Evolutionary conservation across 2,113 vertebrate species (phyloP), one percentile per base, ranked within the genome.

Genomic region (Pao palembangensis): DNA sequence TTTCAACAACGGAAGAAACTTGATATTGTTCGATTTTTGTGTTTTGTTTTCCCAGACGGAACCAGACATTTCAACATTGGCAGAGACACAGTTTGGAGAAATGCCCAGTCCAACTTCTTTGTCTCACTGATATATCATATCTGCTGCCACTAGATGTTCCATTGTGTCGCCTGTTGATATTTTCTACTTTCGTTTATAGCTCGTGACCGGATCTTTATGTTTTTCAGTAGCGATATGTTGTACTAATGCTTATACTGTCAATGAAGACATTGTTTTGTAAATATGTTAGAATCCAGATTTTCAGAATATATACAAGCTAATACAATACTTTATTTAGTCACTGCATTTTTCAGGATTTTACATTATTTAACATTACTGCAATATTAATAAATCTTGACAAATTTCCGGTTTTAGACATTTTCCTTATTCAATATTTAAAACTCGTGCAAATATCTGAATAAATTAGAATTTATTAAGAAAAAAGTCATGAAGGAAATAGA

Each of bases 21-120:
- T 20, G 5, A 21, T 70, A 61, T 63, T 51, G 18, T 64, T 61
- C 62, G 13, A 67, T 16, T 8, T 11, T 21, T 12, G 8, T 60
- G 63, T 74, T 21, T 23, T 18, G 62, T 64, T 50, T 75, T 51
- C 25, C 42, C 71, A 92, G 90, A 73, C 65, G 34, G 91, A 92
- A 67, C 50, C 81, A 6, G 89, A 91, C 50, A 63, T 83, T 31
- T 76, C 88, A 1, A 72, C 73, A 46, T 69, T 88, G 81, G 64
- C 88, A 23, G 90, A 91, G 19, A 34, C 82, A 17, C 85, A 78
- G 51, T 91, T 90, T 78, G 79, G 88, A 62, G 88, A 90, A 41
- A 88, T 91, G 69, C 85, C 89, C 51, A 91, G 90, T n/a, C 91
- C 91, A 0, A 81, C 82, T 18, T 84, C 90, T 28, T 81, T 88